Conservation (phyloP, 2,113 vertebrate species). For the Sceloporus tristichus region DNA sequence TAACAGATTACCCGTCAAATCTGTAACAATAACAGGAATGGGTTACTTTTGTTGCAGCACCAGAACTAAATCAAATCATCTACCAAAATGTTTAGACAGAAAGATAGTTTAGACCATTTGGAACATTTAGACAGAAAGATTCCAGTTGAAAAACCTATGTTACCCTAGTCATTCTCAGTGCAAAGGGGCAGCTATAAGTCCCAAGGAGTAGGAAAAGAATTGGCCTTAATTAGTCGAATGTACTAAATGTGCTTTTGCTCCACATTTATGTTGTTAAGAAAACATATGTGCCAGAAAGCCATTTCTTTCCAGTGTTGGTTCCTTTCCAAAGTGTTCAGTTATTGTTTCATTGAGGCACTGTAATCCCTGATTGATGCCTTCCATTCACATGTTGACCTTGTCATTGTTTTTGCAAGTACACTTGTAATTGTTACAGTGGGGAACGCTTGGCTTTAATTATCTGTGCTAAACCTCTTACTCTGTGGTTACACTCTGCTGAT, state of each 20-base stretch:
- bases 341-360: slow-evolving; percentile 65
- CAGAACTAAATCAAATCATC: no score
- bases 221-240: slow-evolving; percentile 58
- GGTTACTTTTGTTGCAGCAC: no score
- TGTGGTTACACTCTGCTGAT: slow-evolving; percentile 77
- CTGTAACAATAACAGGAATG: no score
- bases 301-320: slow-evolving; percentile 41
- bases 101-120: no score
- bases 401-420: slow-evolving; percentile 71
- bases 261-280: slow-evolving; percentile 55
- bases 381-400: slow-evolving; percentile 69
- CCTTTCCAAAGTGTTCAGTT: slow-evolving; percentile 58
- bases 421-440: slow-evolving; percentile 76
- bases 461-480: slow-evolving; percentile 74
- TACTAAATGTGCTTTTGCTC: slow-evolving; percentile 29
- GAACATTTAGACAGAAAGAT: neutral
- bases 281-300: slow-evolving; percentile 64
- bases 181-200: slow-evolving; percentile 26
- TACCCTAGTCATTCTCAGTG: fast-evolving
- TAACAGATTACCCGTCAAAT: no score
- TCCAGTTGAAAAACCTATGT: fast-evolving
- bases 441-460: slow-evolving; percentile 84
- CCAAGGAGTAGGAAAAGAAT: slow-evolving; percentile 16
- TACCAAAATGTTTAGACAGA: no score
- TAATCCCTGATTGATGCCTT: slow-evolving; percentile 65